Evolutionary conservation across 2,888 invertebrate genomes (phyloP).

Genomic region (Macaria liturata): DNA sequence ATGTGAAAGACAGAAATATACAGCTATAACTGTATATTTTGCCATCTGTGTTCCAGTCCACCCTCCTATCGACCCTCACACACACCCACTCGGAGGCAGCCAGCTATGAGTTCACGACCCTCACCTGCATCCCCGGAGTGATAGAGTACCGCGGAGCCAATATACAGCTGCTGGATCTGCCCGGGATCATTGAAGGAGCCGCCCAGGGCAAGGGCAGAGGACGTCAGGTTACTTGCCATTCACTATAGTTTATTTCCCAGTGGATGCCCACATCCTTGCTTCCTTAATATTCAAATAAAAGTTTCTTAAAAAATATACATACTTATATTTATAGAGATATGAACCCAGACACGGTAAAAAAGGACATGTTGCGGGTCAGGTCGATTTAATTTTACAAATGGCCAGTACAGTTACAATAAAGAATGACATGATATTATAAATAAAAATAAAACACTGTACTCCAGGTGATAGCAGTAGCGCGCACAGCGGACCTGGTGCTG

Average conservation of each 20-base stretch:
- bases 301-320: too few species aligned
- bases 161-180: conserved; percentile 98
- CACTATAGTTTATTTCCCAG: neutral
- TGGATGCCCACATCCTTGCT: too few species aligned
- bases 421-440: too few species aligned
- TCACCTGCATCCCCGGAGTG: conserved; percentile 99
- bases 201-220: conserved; percentile 96
- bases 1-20: too few species aligned
- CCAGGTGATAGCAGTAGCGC: conserved; percentile 97
- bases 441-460: too few species aligned
- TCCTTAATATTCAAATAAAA: too few species aligned
- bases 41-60: conserved; percentile 86
- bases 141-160: conserved; percentile 99
- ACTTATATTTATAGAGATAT: too few species aligned
- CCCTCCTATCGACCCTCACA: conserved; percentile 96
- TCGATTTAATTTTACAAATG: too few species aligned
- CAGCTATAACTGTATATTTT: too few species aligned
- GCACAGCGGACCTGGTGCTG: conserved; percentile 98
- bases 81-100: conserved; percentile 98
- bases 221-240: conserved; percentile 83
- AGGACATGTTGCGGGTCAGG: too few species aligned
- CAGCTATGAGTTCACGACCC: conserved; percentile 98
- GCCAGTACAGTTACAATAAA: too few species aligned
- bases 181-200: conserved; percentile 99
- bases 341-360: too few species aligned